Conservation (phyloP, 2,888 invertebrate genomes). For the Ochropacha duplaris region DNA sequence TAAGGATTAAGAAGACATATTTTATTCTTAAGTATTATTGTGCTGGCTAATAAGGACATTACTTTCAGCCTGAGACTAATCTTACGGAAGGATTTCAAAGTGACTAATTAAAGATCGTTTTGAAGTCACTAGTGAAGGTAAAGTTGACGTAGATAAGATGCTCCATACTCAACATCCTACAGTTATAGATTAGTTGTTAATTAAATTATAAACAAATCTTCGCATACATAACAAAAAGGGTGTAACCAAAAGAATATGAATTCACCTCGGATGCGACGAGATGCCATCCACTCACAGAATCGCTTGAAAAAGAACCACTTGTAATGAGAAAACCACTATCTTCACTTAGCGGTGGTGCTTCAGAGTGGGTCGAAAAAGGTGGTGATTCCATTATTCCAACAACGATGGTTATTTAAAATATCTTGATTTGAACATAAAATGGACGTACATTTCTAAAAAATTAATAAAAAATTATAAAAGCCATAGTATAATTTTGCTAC, state of each 20-base stretch:
- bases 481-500: constrained; percentile 11
- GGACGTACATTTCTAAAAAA: constrained; percentile 34
- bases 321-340: constrained; percentile 89
- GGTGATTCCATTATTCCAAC: constrained; percentile 88
- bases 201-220: too few relatives aligned
- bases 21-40: too few relatives aligned
- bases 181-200: too few relatives aligned
- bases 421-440: constrained; percentile 48
- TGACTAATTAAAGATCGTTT: too few relatives aligned
- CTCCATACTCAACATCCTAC: too few relatives aligned
- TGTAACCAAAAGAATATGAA: constrained; percentile 10
- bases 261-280: constrained; percentile 87
- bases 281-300: constrained; percentile 86
- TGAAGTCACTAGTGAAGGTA: too few relatives aligned
- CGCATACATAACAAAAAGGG: too few relatives aligned
- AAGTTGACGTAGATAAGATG: too few relatives aligned
- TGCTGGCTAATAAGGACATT: too few relatives aligned
- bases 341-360: constrained; percentile 88
- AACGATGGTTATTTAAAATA: constrained; percentile 36
- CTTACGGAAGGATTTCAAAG: too few relatives aligned
- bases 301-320: constrained; percentile 89
- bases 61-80: too few relatives aligned
- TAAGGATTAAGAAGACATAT: too few relatives aligned
- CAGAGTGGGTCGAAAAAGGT: constrained; percentile 89
- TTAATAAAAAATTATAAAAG: constrained; percentile 37